Base-by-base conservation (phyloP, 1,140 invertebrate species). In the Dreissena rostriformis region DNA sequence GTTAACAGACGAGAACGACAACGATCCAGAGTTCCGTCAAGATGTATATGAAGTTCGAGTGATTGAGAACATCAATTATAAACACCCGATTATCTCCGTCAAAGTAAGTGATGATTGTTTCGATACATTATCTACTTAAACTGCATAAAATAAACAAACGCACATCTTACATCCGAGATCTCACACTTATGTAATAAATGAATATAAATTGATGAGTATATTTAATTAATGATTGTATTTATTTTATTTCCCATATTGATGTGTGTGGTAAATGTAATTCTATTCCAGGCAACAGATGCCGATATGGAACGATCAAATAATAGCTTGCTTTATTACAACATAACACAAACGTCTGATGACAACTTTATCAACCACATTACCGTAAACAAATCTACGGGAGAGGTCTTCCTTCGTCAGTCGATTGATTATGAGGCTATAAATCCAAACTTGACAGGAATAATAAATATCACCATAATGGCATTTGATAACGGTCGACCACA, bases 1-100 rank as follows among this genome's bases (percentile, higher is more conserved):
- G 8, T 14, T 82, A 1, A n/a, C 12, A 28, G 79, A 82, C 22
- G 49, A 26, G 19, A 82, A 82, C 29, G 79, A 82, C 55, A 66
- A 82, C n/a, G 8, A 22, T 17, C 79, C 79, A 17, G 4, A 24
- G 22, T 73, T 82, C 66, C n/a, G 14, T 2, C 26, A 22, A 8
- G 1, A 52, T 17, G 51, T 49, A 63, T 82, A 73, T 53, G 12
- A 17, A 11, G 70, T 52, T 28, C 28, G 29, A 63, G 17, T 55
- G n/a, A n/a, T 24, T 19, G 79, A 82, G 28, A 82, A 73, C 63
- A 57, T 52, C 8, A 19, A 39, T 39, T 39, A 39, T 39, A 39
- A 2, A 39, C 39, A 39, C 8, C 39, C 57, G n/a, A 6, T 55
- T 53, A 4, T 82, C 12, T 28, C 67, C 12, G 29, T 72, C 10